Evolutionary conservation across 2,888 invertebrate genomes (phyloP).

Genomic region (Psococerastis gibbosa): DNA sequence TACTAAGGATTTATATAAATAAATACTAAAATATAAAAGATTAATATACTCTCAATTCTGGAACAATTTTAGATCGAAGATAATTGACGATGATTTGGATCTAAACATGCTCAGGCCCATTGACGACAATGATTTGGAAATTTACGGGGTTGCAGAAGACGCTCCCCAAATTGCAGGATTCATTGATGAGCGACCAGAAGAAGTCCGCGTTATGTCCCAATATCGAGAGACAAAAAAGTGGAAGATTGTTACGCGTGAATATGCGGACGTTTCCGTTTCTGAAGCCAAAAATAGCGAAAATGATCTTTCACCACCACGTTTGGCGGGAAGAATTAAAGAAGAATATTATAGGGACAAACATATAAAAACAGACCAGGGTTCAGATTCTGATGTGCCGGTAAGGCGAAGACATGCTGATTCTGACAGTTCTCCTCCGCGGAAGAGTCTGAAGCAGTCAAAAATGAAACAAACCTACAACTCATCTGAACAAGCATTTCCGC

Average conservation of each 20-base stretch:
- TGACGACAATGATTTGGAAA: conserved; percentile 42
- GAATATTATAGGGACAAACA: neutral
- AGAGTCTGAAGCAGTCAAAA: conserved; percentile 11
- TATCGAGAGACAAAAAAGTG: conserved; percentile 11
- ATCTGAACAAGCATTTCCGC: conserved; percentile 17
- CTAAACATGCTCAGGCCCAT: conserved; percentile 37
- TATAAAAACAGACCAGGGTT: conserved; percentile 6
- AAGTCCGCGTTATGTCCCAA: conserved; percentile 25
- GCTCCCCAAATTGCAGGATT: conserved; percentile 79
- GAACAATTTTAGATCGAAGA: conserved; percentile 42
- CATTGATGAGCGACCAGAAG: conserved; percentile 60
- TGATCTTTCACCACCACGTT: conserved; percentile 20
- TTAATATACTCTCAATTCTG: conserved; percentile 9
- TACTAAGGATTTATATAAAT: no score
- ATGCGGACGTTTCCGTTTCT: conserved; percentile 19
- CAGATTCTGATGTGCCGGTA: conserved; percentile 8
- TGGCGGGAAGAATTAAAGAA: conserved; percentile 14
- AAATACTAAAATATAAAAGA: no score
- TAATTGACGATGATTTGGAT: conserved; percentile 72
- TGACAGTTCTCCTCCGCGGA: conserved; percentile 17
- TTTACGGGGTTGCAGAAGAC: conserved; percentile 60
- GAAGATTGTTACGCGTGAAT: conserved; percentile 20
- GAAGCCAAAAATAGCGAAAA: conserved; percentile 14
- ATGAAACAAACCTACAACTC: conserved; percentile 21
- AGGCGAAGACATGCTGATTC: conserved; percentile 13